phyloP scores from a whole-genome alignment of 2,797 vertebrate species.

The Antennarius maculatus region DNA sequence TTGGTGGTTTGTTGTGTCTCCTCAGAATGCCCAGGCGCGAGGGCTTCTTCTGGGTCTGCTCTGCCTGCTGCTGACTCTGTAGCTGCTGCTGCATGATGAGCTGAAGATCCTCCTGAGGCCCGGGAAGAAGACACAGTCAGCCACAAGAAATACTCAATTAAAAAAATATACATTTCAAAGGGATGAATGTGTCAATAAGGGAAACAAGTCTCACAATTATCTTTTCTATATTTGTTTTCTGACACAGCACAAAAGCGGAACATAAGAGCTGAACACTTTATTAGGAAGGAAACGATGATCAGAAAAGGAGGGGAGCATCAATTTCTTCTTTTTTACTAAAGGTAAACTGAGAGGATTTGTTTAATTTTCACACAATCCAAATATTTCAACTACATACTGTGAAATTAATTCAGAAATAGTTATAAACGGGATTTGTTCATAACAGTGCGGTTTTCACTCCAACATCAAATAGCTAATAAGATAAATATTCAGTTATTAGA shows the following conservation, averaged over 20 bases:
- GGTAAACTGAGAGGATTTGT: too few species aligned
- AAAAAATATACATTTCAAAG: not conserved
- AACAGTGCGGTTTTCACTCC: not conserved
- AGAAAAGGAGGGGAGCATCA: not conserved
- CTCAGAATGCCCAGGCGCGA: conserved; percentile 69
- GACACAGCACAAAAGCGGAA: not conserved
- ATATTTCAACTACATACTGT: not conserved
- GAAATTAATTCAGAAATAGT: not conserved
- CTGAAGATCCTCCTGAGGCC: conserved; percentile 84
- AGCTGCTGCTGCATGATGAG: conserved; percentile 81
- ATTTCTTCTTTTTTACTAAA: not conserved
- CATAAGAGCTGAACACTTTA: not conserved
- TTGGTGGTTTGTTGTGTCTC: conserved; percentile 52
- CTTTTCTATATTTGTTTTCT: too few species aligned
- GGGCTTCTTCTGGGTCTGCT: conserved; percentile 76
- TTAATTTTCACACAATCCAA: not conserved
- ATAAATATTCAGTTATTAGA: not conserved
- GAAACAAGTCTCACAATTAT: not conserved
- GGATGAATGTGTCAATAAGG: not conserved
- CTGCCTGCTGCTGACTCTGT: conserved; percentile 79
- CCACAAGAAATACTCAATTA: not conserved
- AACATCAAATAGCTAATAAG: not conserved
- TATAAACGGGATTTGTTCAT: not conserved
- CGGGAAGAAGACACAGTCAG: conserved; percentile 14
- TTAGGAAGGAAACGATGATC: not conserved